Evolutionary conservation across 2,113 vertebrate species (phyloP).

Genomic region (Megaleporinus macrocephalus): DNA sequence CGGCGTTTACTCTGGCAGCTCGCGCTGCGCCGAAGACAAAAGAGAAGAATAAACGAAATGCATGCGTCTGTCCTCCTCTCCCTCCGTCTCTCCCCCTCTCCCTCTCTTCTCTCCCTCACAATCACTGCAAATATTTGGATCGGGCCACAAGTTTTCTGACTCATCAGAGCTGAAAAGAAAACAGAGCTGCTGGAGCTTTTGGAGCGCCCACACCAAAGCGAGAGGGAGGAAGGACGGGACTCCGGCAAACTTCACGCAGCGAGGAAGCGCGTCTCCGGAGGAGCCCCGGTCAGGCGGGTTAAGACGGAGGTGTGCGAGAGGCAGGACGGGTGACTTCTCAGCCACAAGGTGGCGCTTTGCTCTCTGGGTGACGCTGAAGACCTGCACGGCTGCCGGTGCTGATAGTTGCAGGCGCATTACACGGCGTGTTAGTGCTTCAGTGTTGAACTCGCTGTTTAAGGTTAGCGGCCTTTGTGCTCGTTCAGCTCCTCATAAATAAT

Average conservation of each 20-base stretch:
- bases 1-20: constrained; percentile 43
- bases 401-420: not conserved
- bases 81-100: constrained; percentile 14
- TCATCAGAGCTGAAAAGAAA: constrained; percentile 46
- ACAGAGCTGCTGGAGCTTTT: constrained; percentile 9
- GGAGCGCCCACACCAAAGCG: constrained; percentile 22
- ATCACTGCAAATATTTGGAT: constrained; percentile 45
- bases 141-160: constrained; percentile 41
- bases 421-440: not conserved
- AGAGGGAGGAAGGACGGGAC: constrained; percentile 2
- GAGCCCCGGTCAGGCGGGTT: not conserved
- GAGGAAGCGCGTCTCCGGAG: not conserved
- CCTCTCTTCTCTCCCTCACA: constrained; percentile 7
- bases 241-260: not conserved
- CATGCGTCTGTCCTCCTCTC: not conserved
- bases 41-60: constrained; percentile 48
- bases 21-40: constrained; percentile 35
- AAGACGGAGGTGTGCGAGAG: not conserved
- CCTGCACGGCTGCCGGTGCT: not conserved
- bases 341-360: constrained; percentile 29
- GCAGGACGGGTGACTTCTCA: not conserved
- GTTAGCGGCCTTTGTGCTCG: too few relatives aligned
- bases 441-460: too few relatives aligned
- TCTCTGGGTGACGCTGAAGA: not conserved
- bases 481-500: too few relatives aligned